These are phyloP conservation scores for Butorides virescens DNA, from an alignment of 2,113 vertebrate genomes.

Conservation along the genomic window DNA sequence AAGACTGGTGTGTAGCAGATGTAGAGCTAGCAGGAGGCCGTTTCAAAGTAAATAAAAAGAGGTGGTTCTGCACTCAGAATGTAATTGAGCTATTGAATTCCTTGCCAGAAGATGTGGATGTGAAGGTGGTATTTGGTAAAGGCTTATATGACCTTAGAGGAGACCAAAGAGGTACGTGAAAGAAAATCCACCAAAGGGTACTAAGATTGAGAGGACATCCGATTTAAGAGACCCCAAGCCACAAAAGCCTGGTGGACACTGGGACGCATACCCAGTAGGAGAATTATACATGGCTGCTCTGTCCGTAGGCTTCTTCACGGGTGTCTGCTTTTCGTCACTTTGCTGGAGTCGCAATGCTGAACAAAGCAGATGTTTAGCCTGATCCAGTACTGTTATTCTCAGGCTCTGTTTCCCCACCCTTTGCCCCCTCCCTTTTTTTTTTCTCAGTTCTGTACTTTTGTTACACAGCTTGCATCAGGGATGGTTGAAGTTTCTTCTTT, in stretches of 20 bases:
- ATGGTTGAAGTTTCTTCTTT: background rate
- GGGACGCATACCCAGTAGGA: background rate
- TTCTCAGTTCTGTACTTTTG: background rate
- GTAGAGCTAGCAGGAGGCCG: background rate
- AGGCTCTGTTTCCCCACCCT: background rate
- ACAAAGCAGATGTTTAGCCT: background rate
- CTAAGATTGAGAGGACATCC: background rate
- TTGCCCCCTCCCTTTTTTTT: accelerated
- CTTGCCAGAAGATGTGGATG: background rate
- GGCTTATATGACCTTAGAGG: background rate
- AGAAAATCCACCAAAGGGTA: background rate
- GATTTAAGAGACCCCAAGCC: background rate
- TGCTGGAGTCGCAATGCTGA: background rate
- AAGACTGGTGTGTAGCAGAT: background rate
- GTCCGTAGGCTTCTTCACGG: background rate
- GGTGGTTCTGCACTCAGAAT: background rate
- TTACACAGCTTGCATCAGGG: background rate
- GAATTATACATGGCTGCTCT: background rate
- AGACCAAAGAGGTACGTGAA: background rate
- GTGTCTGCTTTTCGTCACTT: background rate
- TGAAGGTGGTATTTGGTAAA: background rate
- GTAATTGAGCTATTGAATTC: background rate
- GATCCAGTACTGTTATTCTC: background rate
- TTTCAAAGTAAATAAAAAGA: conserved; percentile 17
- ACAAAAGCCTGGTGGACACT: background rate